These are phyloP conservation scores for Ectemnius lituratus DNA, from an alignment of 2,888 invertebrate species.

Conservation along the genomic window DNA sequence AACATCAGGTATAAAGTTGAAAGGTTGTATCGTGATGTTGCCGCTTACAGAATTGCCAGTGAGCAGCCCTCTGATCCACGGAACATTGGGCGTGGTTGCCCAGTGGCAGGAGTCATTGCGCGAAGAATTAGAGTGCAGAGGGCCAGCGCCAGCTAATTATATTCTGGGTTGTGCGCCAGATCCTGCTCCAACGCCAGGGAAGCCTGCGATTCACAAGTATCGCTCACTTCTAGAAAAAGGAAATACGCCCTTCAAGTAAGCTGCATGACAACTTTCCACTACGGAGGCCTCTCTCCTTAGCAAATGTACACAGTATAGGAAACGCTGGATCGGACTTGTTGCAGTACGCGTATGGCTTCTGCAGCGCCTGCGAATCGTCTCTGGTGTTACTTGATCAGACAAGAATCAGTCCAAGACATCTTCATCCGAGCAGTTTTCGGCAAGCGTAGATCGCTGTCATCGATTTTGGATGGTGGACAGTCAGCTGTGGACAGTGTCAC, in stretches of 20 bases:
- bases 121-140: conserved; percentile 86
- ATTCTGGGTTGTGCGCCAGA: conserved; percentile 95
- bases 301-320: too few relatives aligned
- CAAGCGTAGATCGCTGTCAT: conserved; percentile 82
- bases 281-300: too few relatives aligned
- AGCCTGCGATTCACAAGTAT: conserved; percentile 96
- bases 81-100: conserved; percentile 89
- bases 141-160: conserved; percentile 90
- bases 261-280: conserved; percentile 37
- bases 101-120: conserved; percentile 93
- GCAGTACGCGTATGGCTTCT: conserved; percentile 82
- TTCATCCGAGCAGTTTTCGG: conserved; percentile 98
- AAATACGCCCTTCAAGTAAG: conserved; percentile 95
- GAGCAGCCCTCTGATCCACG: conserved; percentile 95
- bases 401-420: conserved; percentile 94
- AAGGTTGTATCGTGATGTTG: neutral
- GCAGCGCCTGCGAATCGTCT: conserved; percentile 89
- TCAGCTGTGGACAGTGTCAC: conserved; percentile 67
- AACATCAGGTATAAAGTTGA: conserved; percentile 11
- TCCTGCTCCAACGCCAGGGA: conserved; percentile 78
- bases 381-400: conserved; percentile 95
- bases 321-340: neutral
- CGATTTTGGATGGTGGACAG: conserved; percentile 78
- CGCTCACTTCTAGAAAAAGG: conserved; percentile 93
- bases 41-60: conserved; percentile 89